These are phyloP conservation scores for Thelaira solivaga DNA, from an alignment of 2,888 invertebrate genomes.

Conservation along the genomic window DNA sequence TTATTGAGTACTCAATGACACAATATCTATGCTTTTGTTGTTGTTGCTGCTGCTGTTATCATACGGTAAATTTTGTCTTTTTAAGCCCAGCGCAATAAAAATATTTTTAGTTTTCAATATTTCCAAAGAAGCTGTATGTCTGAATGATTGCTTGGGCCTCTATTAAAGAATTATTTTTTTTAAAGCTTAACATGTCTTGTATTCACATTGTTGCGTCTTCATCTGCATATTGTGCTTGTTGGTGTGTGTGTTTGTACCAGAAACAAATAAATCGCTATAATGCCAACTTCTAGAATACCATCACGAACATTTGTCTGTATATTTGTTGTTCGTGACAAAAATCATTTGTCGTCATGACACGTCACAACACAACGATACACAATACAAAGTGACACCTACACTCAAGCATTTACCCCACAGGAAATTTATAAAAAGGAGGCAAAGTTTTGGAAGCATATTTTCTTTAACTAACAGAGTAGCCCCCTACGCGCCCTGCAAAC, in stretches of 20 bases:
- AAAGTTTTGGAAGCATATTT: no score
- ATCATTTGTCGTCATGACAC: slow-evolving; percentile 72
- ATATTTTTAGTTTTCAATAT: background rate
- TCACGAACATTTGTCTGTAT: slow-evolving; percentile 76
- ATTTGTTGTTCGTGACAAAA: slow-evolving; percentile 78
- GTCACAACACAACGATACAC: slow-evolving; percentile 30
- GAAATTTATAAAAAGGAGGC: no score
- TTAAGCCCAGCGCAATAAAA: slow-evolving; percentile 20
- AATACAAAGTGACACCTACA: background rate
- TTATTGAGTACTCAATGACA: background rate
- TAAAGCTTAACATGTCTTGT: background rate
- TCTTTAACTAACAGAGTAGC: no score
- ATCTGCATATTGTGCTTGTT: slow-evolving; percentile 19
- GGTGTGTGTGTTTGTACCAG: background rate
- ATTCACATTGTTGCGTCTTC: slow-evolving; percentile 14
- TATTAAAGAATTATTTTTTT: no score
- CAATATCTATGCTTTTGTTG: background rate
- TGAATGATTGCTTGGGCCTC: background rate
- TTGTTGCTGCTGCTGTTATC: background rate
- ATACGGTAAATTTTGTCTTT: background rate
- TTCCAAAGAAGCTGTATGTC: slow-evolving; percentile 2
- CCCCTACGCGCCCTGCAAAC: no score
- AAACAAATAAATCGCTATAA: slow-evolving; percentile 75
- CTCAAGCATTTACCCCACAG: background rate
- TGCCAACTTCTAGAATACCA: slow-evolving; percentile 76